A percentile compares a stretch with the other conserved stretches of the same genome.
Evolutionary conservation across 2,797 vertebrate species (phyloP).

Genomic region (Neostethus bicornis): DNA sequence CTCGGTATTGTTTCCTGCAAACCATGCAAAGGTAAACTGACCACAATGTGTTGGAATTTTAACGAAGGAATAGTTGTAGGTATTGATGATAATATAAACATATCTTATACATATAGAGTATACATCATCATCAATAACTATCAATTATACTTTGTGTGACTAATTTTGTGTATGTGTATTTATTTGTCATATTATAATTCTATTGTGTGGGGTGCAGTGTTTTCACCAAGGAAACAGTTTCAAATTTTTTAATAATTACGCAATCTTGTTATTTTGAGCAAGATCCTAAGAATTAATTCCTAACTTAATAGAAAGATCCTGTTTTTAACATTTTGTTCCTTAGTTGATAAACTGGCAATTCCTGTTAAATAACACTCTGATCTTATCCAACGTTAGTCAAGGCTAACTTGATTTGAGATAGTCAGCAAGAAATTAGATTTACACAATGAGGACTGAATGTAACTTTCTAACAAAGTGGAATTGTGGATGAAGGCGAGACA

Average conservation of each 20-base stretch:
- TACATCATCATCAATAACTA: too few species aligned
- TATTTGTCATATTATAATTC: too few species aligned
- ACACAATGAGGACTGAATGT: constrained; percentile 50
- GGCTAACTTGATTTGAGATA: constrained; percentile 28
- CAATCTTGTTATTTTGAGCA: neutral
- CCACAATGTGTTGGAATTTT: constrained; percentile 1
- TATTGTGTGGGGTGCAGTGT: too few species aligned
- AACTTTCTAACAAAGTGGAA: constrained; percentile 63
- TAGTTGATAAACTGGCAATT: constrained; percentile 4
- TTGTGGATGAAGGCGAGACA: constrained; percentile 64
- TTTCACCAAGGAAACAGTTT: neutral
- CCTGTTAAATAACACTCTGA: constrained; percentile 3
- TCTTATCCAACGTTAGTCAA: constrained; percentile 20
- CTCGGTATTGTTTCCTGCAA: constrained; percentile 92
- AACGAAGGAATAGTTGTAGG: neutral
- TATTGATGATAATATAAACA: too few species aligned
- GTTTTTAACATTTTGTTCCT: neutral
- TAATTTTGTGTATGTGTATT: too few species aligned
- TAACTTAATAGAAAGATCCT: neutral
- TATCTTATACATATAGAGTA: too few species aligned
- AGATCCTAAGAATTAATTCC: neutral
- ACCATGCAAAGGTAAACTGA: constrained; percentile 91
- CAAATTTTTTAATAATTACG: neutral
- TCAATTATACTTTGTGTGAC: too few species aligned
- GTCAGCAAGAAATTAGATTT: constrained; percentile 51